Base-by-base conservation (phyloP, 2,888 invertebrate species). In the Coleophora deauratella region DNA sequence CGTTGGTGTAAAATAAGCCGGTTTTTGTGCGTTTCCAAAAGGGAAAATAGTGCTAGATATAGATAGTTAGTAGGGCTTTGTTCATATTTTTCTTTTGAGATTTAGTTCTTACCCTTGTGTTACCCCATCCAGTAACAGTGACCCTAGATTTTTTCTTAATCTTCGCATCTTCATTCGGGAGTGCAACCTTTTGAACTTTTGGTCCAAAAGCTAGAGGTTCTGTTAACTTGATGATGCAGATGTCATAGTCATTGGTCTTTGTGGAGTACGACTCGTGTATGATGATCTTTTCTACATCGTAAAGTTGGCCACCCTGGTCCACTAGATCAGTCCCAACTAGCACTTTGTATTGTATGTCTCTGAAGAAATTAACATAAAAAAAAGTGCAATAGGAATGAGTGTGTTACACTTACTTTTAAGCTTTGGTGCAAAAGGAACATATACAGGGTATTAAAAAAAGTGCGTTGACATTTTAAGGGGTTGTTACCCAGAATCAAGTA, bases 271-370 rank as follows among this genome's bases (percentile, higher is more conserved):
- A 38, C 33, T 54, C 37, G 35, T 64, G 62, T n/a, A 42, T 14
- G 33, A 57, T 47, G 39, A 58, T 57, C 45, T 59, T 53, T 40
- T 31, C 31, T 6, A 40, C 31, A 4, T 63, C 59, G 35, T 57
- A 57, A 0, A 61, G n/a, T 7, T 47, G 32, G 10, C 61, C 66
- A 1, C 51, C 54, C 31, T 50, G 38, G 9, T 54, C 37, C 1
- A 58, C 15, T 3, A 44, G 41, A 31, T 54, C 51, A 0, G 66
- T 57, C 2, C 66, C 68, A 9, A 62, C 63, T 0, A 54, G 43
- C 0, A 67, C 50, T 47, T 57, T 64, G 42, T 45, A 61, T 2
- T 44, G 27, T 32, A 44, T 41, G 13, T 35, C 31, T 6, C 33
- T 39, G 33, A 34, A 34, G 33, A n/a, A 37, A 11, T n/a, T n/a